Evolutionary conservation across 2,888 invertebrate genomes (phyloP).

Genomic region (Cosmia pyralina): DNA sequence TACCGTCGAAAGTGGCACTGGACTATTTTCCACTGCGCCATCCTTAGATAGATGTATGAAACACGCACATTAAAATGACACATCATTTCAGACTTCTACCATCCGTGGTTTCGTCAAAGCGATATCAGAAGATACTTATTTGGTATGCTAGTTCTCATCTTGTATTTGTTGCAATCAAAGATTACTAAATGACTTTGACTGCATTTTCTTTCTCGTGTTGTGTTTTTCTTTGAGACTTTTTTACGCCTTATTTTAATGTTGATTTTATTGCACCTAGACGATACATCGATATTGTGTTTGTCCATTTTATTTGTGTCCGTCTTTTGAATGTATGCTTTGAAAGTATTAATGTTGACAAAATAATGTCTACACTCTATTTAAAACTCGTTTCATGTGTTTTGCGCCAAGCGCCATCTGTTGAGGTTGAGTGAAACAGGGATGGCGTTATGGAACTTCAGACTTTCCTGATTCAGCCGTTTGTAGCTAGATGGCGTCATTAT

Average conservation of each 20-base stretch:
- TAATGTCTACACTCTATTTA: constrained; percentile 1
- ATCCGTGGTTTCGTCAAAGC: constrained; percentile 78
- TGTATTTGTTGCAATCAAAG: constrained; percentile 39
- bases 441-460: neutral
- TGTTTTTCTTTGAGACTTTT: constrained; percentile 5
- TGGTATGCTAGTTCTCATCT: constrained; percentile 77
- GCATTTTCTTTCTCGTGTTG: constrained; percentile 11
- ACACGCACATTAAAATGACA: constrained; percentile 18
- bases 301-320: constrained; percentile 48
- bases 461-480: constrained; percentile 34
- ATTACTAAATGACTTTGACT: constrained; percentile 48
- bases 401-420: constrained; percentile 67
- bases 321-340: constrained; percentile 39
- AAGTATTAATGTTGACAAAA: constrained; percentile 10
- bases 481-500: constrained; percentile 62
- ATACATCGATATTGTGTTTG: constrained; percentile 18
- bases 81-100: constrained; percentile 77
- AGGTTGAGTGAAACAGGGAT: constrained; percentile 28
- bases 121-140: constrained; percentile 81
- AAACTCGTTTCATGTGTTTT: constrained; percentile 4
- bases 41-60: neutral
- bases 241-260: constrained; percentile 5
- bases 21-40: neutral
- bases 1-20: neutral
- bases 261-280: constrained; percentile 16